Conservation (phyloP, 2,888 invertebrate species). For the Ommatoiulus sabulosus region DNA sequence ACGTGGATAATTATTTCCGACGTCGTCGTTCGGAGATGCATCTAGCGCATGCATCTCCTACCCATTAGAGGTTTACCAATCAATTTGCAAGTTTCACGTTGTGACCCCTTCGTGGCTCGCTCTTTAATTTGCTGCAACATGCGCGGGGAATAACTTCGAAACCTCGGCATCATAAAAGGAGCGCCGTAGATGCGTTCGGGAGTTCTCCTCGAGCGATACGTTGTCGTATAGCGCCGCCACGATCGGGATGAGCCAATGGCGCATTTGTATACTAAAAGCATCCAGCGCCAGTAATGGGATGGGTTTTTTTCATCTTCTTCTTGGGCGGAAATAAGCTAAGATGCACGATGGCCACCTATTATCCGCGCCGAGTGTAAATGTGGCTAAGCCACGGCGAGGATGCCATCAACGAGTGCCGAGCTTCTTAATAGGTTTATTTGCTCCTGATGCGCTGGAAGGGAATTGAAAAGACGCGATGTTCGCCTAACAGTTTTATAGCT, state of each 20-base stretch:
- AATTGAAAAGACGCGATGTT: slow-evolving; percentile 37
- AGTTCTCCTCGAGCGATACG: background rate
- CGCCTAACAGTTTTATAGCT: slow-evolving; percentile 10
- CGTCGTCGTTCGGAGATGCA: background rate
- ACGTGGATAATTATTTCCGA: background rate
- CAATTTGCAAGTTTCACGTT: slow-evolving; percentile 23
- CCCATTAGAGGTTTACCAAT: slow-evolving; percentile 39
- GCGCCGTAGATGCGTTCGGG: background rate
- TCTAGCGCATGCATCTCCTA: background rate
- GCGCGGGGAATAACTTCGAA: background rate
- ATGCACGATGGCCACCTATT: slow-evolving; percentile 36
- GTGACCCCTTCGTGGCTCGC: slow-evolving; percentile 20
- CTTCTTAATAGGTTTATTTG: slow-evolving; percentile 43
- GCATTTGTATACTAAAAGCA: slow-evolving; percentile 40
- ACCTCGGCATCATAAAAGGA: background rate
- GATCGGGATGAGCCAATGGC: slow-evolving; percentile 15
- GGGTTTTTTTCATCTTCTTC: background rate
- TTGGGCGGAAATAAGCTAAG: slow-evolving; percentile 6
- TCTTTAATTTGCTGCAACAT: slow-evolving; percentile 22
- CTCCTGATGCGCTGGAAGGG: slow-evolving; percentile 4
- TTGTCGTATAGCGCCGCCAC: background rate
- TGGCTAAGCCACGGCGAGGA: slow-evolving; percentile 19
- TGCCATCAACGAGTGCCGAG: slow-evolving; percentile 14
- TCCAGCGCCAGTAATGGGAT: slow-evolving; percentile 17
- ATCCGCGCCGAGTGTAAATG: background rate